Evolutionary conservation across 2,113 vertebrate genomes (phyloP).

Genomic region (Corythoichthys intestinalis): DNA sequence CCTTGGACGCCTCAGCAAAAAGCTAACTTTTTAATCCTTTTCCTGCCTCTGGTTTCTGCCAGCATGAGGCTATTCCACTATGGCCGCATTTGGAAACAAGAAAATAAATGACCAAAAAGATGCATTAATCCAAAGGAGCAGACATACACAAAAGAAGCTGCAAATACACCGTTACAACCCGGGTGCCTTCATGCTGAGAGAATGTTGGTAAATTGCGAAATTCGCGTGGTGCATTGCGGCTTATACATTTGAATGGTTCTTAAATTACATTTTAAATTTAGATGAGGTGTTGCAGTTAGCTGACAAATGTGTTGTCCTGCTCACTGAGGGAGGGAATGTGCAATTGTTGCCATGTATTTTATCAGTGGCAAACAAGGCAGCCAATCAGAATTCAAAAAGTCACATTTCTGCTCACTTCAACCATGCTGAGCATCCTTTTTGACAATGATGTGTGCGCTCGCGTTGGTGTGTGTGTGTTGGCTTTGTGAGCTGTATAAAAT

Average conservation of each 20-base stretch:
- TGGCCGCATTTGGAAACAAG: slow-evolving; percentile 15
- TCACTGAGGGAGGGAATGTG: slow-evolving; percentile 25
- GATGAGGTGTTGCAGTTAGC: slow-evolving; percentile 66
- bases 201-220: slow-evolving; percentile 64
- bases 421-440: slow-evolving; percentile 10
- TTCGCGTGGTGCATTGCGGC: slow-evolving; percentile 55
- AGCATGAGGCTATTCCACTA: slow-evolving; percentile 20
- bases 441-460: not conserved
- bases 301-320: slow-evolving; percentile 65
- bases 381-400: slow-evolving; percentile 36
- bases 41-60: slow-evolving; percentile 29
- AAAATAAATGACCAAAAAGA: slow-evolving; percentile 12
- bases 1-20: slow-evolving; percentile 46
- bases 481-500: slow-evolving; percentile 41
- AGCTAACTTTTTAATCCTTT: slow-evolving; percentile 42
- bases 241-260: slow-evolving; percentile 70
- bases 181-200: slow-evolving; percentile 47
- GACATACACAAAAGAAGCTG: slow-evolving; percentile 14
- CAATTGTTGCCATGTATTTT: slow-evolving; percentile 1
- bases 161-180: slow-evolving; percentile 25
- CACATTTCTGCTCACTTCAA: slow-evolving; percentile 14
- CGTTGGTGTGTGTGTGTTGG: slow-evolving; percentile 8
- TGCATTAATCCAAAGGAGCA: slow-evolving; percentile 5
- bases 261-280: slow-evolving; percentile 77
- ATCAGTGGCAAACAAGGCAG: slow-evolving; percentile 12